These are phyloP conservation scores for Aplodontia rufa DNA, from an alignment of 2,113 vertebrate genomes.

Conservation along the genomic window DNA sequence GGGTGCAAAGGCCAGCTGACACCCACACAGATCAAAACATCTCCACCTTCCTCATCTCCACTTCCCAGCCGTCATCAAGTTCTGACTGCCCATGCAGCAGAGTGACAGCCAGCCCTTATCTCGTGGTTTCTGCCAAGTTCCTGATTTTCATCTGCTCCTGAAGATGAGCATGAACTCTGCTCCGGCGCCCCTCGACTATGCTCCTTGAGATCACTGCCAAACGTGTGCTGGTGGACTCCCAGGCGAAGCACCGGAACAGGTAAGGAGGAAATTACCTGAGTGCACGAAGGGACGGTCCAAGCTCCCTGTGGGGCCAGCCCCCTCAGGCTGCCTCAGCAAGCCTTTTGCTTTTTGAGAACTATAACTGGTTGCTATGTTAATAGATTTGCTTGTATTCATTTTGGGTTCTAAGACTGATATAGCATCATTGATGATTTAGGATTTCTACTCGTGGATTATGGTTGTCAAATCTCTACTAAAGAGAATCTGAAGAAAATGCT, in stretches of 20 bases:
- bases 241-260: background rate
- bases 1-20: background rate
- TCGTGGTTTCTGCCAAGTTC: conserved; percentile 63
- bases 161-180: background rate
- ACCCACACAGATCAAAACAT: background rate
- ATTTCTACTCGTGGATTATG: background rate
- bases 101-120: background rate
- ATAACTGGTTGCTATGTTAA: background rate
- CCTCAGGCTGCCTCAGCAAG: background rate
- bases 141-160: conserved; percentile 43
- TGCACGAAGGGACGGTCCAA: accelerated
- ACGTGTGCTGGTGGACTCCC: background rate
- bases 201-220: background rate
- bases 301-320: too few species aligned
- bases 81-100: background rate
- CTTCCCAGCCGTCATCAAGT: background rate
- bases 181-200: background rate
- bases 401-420: background rate
- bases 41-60: background rate
- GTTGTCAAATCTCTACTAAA: background rate
- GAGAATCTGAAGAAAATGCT: background rate
- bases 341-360: background rate
- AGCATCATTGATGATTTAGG: background rate
- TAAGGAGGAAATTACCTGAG: conserved; percentile 6
- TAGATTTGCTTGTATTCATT: background rate